These are phyloP conservation scores for Spilosoma lubricipeda DNA, from an alignment of 2,888 invertebrate species.

Conservation along the genomic window DNA sequence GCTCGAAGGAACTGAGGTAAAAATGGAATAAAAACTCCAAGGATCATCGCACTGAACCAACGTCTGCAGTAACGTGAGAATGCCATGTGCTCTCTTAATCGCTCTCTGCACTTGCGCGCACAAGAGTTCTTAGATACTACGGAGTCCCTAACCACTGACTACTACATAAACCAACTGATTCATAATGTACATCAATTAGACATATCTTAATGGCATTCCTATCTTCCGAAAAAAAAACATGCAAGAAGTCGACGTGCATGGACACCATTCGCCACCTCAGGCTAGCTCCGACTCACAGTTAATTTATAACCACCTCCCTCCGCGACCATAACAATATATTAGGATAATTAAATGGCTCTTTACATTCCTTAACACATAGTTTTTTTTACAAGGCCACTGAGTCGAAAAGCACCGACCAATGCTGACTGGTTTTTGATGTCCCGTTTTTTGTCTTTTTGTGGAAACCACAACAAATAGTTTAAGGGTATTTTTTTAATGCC, in stretches of 20 bases:
- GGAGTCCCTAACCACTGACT: conserved; percentile 16
- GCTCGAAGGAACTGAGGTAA: conserved; percentile 76
- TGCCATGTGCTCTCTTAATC: conserved; percentile 49
- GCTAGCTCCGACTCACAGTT: conserved; percentile 66
- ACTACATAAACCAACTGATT: conserved; percentile 27
- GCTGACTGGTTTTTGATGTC: conserved; percentile 83
- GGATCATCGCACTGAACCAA: conserved; percentile 82
- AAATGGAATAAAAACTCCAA: conserved; percentile 77
- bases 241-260: conserved; percentile 41
- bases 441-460: conserved; percentile 78
- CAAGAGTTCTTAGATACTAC: conserved; percentile 33
- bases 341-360: conserved; percentile 86
- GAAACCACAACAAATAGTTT: conserved; percentile 85
- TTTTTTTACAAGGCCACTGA: conserved; percentile 80
- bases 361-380: conserved; percentile 86
- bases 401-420: conserved; percentile 84
- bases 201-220: conserved; percentile 33
- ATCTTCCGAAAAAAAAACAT: conserved; percentile 30
- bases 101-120: conserved; percentile 32
- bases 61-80: conserved; percentile 72
- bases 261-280: conserved; percentile 74
- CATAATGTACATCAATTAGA: conserved; percentile 35
- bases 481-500: conserved; percentile 78
- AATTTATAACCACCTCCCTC: conserved; percentile 84
- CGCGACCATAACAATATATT: conserved; percentile 85